Conservation (phyloP, 2,797 vertebrate species). For the Mus spretus region DNA sequence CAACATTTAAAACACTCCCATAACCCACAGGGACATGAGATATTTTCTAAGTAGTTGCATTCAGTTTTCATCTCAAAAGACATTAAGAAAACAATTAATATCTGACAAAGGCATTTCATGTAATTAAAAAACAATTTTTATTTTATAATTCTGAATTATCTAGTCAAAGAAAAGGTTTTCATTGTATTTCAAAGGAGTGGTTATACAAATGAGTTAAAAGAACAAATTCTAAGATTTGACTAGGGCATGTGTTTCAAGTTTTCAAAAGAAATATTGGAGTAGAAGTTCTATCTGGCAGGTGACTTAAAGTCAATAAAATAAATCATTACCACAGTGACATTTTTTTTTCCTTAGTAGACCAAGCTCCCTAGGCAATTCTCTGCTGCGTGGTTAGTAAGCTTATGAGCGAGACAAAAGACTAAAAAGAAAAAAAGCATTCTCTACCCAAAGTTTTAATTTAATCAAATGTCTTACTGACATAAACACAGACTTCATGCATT, state of each 20-base stretch:
- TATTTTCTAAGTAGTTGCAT: not conserved
- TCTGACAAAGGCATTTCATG: conserved; percentile 26
- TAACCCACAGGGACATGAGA: not conserved
- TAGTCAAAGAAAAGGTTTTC: conserved; percentile 9
- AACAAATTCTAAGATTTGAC: conserved; percentile 47
- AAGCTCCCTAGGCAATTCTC: conserved; percentile 16
- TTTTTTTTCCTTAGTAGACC: conserved; percentile 22
- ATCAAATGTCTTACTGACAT: conserved; percentile 64
- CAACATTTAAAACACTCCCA: not conserved
- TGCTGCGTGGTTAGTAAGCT: not conserved
- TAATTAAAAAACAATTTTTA: not conserved
- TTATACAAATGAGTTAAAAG: conserved; percentile 34
- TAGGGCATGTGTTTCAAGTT: conserved; percentile 46
- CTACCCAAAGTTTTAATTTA: conserved; percentile 62
- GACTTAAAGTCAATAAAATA: not conserved
- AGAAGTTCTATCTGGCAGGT: conserved; percentile 7
- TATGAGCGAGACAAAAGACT: not conserved
- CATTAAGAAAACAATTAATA: not conserved
- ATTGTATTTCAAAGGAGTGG: not conserved
- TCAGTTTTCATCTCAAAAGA: not conserved
- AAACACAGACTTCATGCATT: conserved; percentile 56
- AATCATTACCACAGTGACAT: not conserved
- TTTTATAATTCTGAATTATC: conserved; percentile 19
- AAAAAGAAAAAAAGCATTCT: conserved; percentile 63
- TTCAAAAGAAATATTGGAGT: conserved; percentile 36